These are phyloP conservation scores for Myodes glareolus DNA, from an alignment of 2,113 vertebrate species.

Conservation along the genomic window DNA sequence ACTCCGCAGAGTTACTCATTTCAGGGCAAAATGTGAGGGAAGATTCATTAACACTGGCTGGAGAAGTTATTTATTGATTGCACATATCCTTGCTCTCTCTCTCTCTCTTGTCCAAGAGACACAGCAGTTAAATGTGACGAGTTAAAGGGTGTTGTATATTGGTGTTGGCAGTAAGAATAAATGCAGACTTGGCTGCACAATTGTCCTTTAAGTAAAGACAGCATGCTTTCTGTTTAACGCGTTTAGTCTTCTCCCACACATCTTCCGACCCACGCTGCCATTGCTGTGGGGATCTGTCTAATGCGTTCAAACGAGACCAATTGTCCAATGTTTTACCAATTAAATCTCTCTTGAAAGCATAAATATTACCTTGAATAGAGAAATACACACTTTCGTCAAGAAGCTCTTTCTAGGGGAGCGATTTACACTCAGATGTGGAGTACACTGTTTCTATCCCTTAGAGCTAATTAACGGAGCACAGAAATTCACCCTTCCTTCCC, in stretches of 20 bases:
- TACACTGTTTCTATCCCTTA: not conserved
- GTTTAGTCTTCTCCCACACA: not conserved
- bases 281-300: not conserved
- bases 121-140: not conserved
- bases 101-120: constrained; percentile 30
- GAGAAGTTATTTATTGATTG: constrained; percentile 38
- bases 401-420: not conserved
- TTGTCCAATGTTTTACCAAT: not conserved
- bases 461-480: not conserved
- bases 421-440: not conserved
- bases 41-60: constrained; percentile 63
- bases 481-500: not conserved
- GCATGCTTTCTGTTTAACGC: not conserved
- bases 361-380: constrained; percentile 6
- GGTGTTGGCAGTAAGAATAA: constrained; percentile 25
- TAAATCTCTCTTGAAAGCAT: constrained; percentile 36
- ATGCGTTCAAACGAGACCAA: not conserved
- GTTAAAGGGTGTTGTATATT: constrained; percentile 7
- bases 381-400: constrained; percentile 8
- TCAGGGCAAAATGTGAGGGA: not conserved
- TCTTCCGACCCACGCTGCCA: not conserved
- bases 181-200: not conserved
- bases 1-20: constrained; percentile 56
- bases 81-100: not conserved
- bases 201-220: accelerated